Percentiles rank a stretch among this genome's conserved stretches.
Evolutionary conservation across 2,797 vertebrate species (phyloP).

Genomic region (Chelon auratus): DNA sequence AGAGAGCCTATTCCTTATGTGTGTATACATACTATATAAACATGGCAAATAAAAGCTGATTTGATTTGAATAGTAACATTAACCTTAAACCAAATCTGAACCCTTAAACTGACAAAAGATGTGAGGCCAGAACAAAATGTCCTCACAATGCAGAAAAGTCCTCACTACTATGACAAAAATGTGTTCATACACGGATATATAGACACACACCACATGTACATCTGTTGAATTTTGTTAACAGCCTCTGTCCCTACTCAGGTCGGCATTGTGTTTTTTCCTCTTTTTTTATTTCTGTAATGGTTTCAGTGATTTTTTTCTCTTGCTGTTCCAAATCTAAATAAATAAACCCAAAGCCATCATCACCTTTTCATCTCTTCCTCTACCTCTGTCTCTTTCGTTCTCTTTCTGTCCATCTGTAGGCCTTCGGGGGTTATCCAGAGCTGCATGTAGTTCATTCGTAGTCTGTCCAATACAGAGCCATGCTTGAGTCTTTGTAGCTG

Average conservation of each 20-base stretch:
- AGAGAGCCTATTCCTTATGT: too few species aligned
- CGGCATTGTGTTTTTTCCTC: background rate
- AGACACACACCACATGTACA: slow-evolving; percentile 54
- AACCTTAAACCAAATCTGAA: background rate
- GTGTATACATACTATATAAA: too few species aligned
- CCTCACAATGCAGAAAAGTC: background rate
- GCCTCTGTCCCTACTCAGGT: slow-evolving; percentile 57
- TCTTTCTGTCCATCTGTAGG: slow-evolving; percentile 52
- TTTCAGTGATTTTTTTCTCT: slow-evolving; percentile 24
- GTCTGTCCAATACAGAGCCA: slow-evolving; percentile 59
- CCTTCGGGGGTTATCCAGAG: slow-evolving; percentile 59
- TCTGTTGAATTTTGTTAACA: slow-evolving; percentile 68
- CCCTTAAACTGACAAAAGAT: background rate
- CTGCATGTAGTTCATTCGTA: slow-evolving; percentile 49
- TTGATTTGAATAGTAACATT: too few species aligned
- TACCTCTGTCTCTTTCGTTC: slow-evolving; percentile 24
- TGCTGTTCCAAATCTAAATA: slow-evolving; percentile 40
- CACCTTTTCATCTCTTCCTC: slow-evolving; percentile 19
- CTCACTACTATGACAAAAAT: background rate
- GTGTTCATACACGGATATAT: background rate
- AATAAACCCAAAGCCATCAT: slow-evolving; percentile 37
- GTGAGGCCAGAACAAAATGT: background rate
- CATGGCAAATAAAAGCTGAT: too few species aligned
- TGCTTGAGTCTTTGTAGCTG: slow-evolving; percentile 58
- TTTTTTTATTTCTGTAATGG: background rate